Evolutionary conservation across 1,140 invertebrate species (phyloP).

Genomic region (Pomacea maculata): DNA sequence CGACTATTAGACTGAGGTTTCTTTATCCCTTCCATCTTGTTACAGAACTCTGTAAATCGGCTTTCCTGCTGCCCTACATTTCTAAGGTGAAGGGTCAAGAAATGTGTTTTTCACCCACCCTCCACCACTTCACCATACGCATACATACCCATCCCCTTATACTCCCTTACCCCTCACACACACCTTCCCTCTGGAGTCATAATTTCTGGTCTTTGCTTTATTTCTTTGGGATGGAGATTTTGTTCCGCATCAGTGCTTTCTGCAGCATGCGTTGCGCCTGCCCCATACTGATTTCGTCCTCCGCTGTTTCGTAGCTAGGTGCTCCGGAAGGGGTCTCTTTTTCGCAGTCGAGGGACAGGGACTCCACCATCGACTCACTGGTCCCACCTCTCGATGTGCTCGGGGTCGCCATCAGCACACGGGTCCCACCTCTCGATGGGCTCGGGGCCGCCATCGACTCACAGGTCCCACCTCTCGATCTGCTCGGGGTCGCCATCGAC

Average conservation of each 20-base stretch:
- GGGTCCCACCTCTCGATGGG: no score
- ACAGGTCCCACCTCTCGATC: not conserved
- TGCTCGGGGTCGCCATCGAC: not conserved
- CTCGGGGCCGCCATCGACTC: not conserved
- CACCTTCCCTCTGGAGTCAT: no score
- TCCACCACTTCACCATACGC: no score
- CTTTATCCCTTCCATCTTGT: no score
- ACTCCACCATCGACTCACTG: not conserved
- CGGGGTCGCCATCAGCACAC: not conserved
- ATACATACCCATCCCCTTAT: no score
- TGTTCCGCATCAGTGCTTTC: slow-evolving; percentile 27
- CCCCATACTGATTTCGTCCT: slow-evolving; percentile 9
- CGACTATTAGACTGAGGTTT: no score
- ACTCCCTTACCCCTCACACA: no score
- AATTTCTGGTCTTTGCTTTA: not conserved
- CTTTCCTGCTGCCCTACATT: no score
- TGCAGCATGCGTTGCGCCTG: slow-evolving; percentile 31
- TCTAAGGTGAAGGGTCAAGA: no score
- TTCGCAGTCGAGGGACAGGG: not conserved
- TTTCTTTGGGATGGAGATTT: not conserved
- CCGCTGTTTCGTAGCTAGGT: not conserved
- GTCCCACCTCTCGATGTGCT: not conserved
- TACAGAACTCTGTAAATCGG: no score
- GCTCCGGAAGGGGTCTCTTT: no score
- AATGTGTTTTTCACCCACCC: no score